phyloP scores from a whole-genome alignment of 2,797 vertebrate species.

The Falco naumanni region DNA sequence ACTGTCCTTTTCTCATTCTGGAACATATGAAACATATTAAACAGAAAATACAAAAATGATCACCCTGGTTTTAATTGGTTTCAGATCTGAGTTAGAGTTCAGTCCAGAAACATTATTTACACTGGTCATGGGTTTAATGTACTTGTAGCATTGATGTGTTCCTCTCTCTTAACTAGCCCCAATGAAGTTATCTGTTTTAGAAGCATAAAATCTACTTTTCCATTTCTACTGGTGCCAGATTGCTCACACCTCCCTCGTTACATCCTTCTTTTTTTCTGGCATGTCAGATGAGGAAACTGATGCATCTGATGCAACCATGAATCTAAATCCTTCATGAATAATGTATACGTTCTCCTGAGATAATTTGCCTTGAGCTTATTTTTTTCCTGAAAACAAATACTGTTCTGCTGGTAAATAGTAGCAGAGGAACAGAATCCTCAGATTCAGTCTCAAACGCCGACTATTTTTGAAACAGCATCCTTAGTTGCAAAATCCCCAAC shows the following conservation, averaged over 20 bases:
- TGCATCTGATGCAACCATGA: neutral
- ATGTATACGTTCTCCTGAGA: neutral
- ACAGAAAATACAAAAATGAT: neutral
- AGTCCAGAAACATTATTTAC: neutral
- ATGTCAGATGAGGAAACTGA: neutral
- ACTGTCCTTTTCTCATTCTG: conserved; percentile 67
- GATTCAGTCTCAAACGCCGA: neutral
- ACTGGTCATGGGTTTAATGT: neutral
- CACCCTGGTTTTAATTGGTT: neutral
- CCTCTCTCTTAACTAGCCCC: neutral
- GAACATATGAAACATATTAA: neutral
- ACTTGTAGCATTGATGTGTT: neutral
- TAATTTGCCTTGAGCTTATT: neutral
- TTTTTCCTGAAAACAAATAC: neutral
- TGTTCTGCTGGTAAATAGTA: neutral
- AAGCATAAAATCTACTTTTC: neutral
- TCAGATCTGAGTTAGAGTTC: neutral
- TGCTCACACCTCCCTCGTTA: neutral
- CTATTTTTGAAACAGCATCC: neutral
- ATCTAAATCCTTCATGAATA: neutral
- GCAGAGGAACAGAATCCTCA: neutral
- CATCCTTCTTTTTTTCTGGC: neutral
- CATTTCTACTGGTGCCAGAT: neutral
- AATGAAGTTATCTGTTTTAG: neutral
- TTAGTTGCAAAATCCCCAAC: neutral